Base-by-base conservation (phyloP, 92 coral and sea anemone genomes). In the Desmophyllum pertusum region DNA sequence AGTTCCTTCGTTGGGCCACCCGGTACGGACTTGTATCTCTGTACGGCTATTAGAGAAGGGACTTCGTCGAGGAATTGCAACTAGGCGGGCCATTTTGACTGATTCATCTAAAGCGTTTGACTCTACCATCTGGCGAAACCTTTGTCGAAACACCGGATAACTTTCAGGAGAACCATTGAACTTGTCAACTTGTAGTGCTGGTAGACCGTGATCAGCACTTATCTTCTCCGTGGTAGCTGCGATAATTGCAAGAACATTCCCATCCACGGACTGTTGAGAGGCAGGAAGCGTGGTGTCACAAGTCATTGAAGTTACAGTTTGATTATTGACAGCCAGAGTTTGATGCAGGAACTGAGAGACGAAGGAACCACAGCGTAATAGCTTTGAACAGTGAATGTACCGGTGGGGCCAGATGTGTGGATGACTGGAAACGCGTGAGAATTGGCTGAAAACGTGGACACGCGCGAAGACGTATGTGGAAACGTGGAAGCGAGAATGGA, bases 61-160 rank as follows among this genome's bases (percentile, higher is more conserved):
- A 92, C 95, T 46, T 92, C 93, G 6, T 92, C 93, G 6, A 89
- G 91, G 70, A 89, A 90, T 64, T 92, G 93, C 41, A 92, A 46
- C 45, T n/a, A 89, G 82, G 5, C 90, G 90, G 40, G 90, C 46
- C 95, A 92, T 92, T 75, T 92, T 85, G 19, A 77, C 62, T 37
- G 89, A 50, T 18, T 92, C 86, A 18, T 89, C 95, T 33, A 92
- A 75, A n/a, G 95, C 79, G 62, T 79, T 92, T 10, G 90, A 81
- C 18, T 85, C 79, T 3, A 92, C 87, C 86, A 89, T 50, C 70
- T 89, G 90, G 19, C 78, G 52, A 67, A 89, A 78, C 70, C 90
- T 80, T 53, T 57, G 79, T 6, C 83, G 80, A 74, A 91, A 88
- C 13, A 77, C 79, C 19, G 81, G 92, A 73, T 77, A 89, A 17